A percentile compares a stretch with the other conserved stretches of the same genome.
phyloP scores from a whole-genome alignment of 2,888 invertebrate species.

The Aleiodes leptofemur region DNA sequence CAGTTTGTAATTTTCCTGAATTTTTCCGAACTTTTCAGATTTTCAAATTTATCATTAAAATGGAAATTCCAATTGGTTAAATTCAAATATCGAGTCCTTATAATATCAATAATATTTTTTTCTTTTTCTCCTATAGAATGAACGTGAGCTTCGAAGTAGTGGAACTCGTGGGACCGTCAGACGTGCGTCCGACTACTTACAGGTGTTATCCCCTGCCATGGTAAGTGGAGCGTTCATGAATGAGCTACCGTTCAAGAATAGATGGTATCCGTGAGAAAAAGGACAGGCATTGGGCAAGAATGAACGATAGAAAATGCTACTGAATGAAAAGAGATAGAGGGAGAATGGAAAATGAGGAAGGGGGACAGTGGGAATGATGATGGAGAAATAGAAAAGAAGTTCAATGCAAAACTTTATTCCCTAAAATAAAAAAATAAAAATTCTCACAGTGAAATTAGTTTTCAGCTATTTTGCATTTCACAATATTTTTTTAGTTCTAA shows the following conservation, averaged over 20 bases:
- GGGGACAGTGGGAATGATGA: too few relatives aligned
- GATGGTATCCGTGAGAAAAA: not conserved
- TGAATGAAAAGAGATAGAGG: too few relatives aligned
- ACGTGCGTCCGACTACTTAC: constrained; percentile 10
- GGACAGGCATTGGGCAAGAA: constrained; percentile 2
- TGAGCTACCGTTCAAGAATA: not conserved
- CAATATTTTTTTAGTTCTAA: too few relatives aligned
- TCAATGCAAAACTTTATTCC: too few relatives aligned
- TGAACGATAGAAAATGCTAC: not conserved
- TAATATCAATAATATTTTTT: not conserved
- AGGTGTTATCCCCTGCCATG: constrained; percentile 23
- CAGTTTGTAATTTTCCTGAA: too few relatives aligned
- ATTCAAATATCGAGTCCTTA: not conserved
- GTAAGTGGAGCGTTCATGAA: constrained; percentile 19
- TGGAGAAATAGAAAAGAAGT: too few relatives aligned
- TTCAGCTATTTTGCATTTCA: too few relatives aligned
- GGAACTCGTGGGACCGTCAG: constrained; percentile 28
- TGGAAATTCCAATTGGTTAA: not conserved
- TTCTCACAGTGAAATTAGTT: too few relatives aligned
- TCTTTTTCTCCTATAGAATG: not conserved
- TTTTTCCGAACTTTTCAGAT: not conserved
- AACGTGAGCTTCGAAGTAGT: not conserved
- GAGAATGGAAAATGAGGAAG: too few relatives aligned
- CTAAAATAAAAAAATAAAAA: too few relatives aligned
- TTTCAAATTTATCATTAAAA: not conserved